phyloP scores from a whole-genome alignment of 2,113 vertebrate species.

The Tetraodon nigroviridis region DNA sequence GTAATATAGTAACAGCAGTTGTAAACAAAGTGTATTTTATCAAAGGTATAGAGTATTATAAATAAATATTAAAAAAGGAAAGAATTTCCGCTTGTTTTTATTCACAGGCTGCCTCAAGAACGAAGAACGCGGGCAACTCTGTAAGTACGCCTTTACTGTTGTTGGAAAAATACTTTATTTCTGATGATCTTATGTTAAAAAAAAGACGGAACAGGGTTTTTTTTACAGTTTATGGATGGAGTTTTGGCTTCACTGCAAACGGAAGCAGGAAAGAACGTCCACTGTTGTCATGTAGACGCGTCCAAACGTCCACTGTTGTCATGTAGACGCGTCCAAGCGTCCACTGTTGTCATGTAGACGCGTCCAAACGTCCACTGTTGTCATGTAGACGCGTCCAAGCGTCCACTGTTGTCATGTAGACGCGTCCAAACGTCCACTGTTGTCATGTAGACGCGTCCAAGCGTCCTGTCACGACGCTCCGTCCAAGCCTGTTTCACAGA shows the following conservation, averaged over 20 bases:
- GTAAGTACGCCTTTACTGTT: neutral
- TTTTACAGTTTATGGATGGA: no score
- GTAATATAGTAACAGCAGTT: constrained; percentile 79
- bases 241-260: neutral
- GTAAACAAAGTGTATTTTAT: constrained; percentile 80
- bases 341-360: neutral
- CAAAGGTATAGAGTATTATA: constrained; percentile 63
- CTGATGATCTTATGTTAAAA: neutral
- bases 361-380: neutral
- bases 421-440: no score
- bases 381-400: no score
- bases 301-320: neutral
- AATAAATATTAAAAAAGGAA: constrained; percentile 72
- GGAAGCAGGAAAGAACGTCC: neutral
- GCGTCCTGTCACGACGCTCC: no score
- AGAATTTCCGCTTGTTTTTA: neutral
- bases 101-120: neutral
- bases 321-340: neutral
- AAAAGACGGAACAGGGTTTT: no score
- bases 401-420: no score
- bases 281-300: neutral
- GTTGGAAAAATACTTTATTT: neutral
- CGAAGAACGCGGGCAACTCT: no score
- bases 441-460: no score
- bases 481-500: no score